Percentiles rank a stretch among this genome's conserved stretches.
Conservation (phyloP, 2,888 invertebrate species). For the Eupsilia transversa region DNA sequence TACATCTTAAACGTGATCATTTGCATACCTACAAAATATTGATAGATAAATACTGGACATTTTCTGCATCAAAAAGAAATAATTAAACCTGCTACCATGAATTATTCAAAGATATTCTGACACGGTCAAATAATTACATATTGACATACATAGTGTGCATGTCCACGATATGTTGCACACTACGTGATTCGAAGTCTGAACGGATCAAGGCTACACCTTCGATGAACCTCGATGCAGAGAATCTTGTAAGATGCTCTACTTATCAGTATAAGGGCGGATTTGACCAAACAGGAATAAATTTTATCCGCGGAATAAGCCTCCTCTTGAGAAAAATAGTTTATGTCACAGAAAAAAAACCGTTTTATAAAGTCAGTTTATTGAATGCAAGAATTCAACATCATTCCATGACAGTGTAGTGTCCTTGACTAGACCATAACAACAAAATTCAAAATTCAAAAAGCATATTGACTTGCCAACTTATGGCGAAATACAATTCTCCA, state of each 20-base stretch:
- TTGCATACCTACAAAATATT: not conserved
- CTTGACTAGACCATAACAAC: not conserved
- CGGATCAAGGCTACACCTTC: constrained; percentile 37
- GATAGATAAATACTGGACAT: not conserved
- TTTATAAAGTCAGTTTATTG: not conserved
- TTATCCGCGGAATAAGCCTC: no score
- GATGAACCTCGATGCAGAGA: constrained; percentile 9
- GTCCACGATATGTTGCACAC: constrained; percentile 12
- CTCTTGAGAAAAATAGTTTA: no score
- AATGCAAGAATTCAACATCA: not conserved
- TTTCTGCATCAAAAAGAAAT: not conserved
- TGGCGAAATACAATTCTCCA: not conserved
- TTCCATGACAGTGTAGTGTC: not conserved
- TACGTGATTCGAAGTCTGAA: constrained; percentile 16
- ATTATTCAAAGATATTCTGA: constrained; percentile 22
- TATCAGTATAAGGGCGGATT: no score
- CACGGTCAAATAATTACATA: constrained; percentile 23
- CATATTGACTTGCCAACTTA: constrained; percentile 19
- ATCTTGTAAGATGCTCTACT: constrained; percentile 14
- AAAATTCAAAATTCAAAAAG: no score
- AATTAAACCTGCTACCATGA: constrained; percentile 7
- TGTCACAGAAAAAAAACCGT: not conserved
- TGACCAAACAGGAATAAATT: no score
- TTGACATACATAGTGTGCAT: constrained; percentile 13
- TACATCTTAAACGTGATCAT: not conserved